Base-by-base conservation (phyloP, 2,888 invertebrate species). In the Stenolophus ochropezus region DNA sequence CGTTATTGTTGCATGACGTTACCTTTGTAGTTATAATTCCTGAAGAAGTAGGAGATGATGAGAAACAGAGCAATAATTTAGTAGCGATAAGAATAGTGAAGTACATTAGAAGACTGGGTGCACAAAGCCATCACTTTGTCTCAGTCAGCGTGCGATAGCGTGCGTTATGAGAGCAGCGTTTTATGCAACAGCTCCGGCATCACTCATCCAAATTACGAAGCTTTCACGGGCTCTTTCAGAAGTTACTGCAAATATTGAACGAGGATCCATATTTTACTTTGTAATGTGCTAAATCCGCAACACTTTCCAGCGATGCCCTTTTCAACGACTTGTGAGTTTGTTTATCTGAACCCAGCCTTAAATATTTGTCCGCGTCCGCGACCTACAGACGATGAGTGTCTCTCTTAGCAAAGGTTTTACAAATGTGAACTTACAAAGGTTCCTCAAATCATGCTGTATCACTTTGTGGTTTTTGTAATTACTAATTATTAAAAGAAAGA, bases 231-330 rank as follows among this genome's bases (percentile, higher is more conserved):
- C 71, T 71, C 53, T 75, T 75, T 75, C 53, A 75, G 74, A 75
- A 75, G 53, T 75, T 75, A 53, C 53, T 53, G 75, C 53, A 49
- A 75, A 75, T 75, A 75, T 75, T 75, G 75, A 75, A 75, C 14
- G 75, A 51, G 75, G 75, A 53, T 75, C 27, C 75, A 75, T 75
- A 75, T 75, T 75, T 75, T 75, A 75, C 75, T 75, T 75, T 75
- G 75, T 75, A 74, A 75, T 75, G 53, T 75, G 75, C 53, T 75
- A 75, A 75, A 75, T 75, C 75, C 75, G 53, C 75, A 75, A 75
- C 75, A 75, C 75, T 75, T 75, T 75, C 51, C 16, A 75, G 25
- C 53, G 27, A 25, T 53, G 51, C 53, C 27, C 53, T 51, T 23
- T 25, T 53, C 27, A 25, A 8, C 53, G 47, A 71, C 18, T 42